phyloP scores from a whole-genome alignment of 2,888 invertebrate genomes.

The Notocelia uddmanniana region DNA sequence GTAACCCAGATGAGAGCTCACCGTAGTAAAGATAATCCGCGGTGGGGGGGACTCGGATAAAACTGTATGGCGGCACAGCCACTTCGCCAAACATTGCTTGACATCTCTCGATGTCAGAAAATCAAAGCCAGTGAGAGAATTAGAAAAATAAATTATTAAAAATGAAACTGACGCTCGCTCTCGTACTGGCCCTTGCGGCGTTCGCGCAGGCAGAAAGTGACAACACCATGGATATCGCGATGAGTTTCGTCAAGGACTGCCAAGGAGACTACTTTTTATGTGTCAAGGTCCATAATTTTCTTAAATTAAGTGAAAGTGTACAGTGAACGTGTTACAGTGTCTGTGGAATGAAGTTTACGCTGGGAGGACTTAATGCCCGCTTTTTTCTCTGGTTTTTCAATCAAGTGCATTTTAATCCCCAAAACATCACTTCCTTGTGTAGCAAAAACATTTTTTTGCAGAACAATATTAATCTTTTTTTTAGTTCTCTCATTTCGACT shows the following conservation, averaged over 20 bases:
- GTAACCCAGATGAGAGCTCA: slow-evolving; percentile 71
- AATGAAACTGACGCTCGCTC: slow-evolving; percentile 71
- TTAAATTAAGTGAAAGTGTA: slow-evolving; percentile 77
- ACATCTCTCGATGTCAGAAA: slow-evolving; percentile 79
- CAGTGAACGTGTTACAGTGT: slow-evolving; percentile 61
- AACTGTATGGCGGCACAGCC: slow-evolving; percentile 73
- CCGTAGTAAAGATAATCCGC: slow-evolving; percentile 60
- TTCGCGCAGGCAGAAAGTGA: slow-evolving; percentile 79
- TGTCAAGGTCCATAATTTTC: slow-evolving; percentile 88
- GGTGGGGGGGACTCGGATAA: slow-evolving; percentile 79
- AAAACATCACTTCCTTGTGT: background rate
- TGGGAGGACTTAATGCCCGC: slow-evolving; percentile 52
- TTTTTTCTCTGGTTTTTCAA: slow-evolving; percentile 52
- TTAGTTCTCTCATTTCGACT: background rate
- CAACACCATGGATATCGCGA: slow-evolving; percentile 87
- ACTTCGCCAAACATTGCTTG: slow-evolving; percentile 76
- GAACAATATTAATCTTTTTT: background rate
- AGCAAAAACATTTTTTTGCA: background rate
- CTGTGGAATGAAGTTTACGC: slow-evolving; percentile 53
- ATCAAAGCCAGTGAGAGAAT: slow-evolving; percentile 60
- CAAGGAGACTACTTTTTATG: slow-evolving; percentile 89
- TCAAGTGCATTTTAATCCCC: slow-evolving; percentile 19
- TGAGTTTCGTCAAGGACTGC: slow-evolving; percentile 90
- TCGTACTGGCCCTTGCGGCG: slow-evolving; percentile 74
- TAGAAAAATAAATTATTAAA: slow-evolving; percentile 53